Evolutionary conservation across 2,888 invertebrate genomes (phyloP), one percentile per base, ranked within the genome.

Genomic region (Parnassius mnemosyne): DNA sequence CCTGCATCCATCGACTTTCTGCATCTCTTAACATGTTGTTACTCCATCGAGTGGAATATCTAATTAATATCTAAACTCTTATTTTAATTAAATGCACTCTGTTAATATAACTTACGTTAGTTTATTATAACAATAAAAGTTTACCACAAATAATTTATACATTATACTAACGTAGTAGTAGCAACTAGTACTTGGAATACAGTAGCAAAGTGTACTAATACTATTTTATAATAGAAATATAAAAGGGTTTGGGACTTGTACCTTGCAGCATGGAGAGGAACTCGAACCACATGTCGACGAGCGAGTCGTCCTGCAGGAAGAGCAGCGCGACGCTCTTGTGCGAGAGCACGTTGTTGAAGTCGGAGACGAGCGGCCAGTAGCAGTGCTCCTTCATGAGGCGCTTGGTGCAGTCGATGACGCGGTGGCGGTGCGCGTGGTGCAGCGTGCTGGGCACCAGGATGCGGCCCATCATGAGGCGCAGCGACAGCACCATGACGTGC

Each of bases 311-410:
- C 58, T 95, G 94, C 86, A 99, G 93, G 80, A 99, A 98, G 78
- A 96, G 94, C 71, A 97, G 87, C 13, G 98, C 98, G 3, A 99
- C 97, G 13, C 96, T 96, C 76, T 95, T 94, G 80, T 99, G 99
- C 0, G 98, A 97, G 13, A 99, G 92, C 58, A 99, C 96, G 84
- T 99, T 99, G 80, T 98, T 98, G 72, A 99, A 94, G 89, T 99
- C 99, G 0, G 98, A 98, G 46, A 99, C 98, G 9, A 99, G 92
- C 1, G 99, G 98, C 99, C 99, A 99, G 84, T 98, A 99, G 87
- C 98, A 98, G 83, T 99, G 99, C 79, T 98, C 97, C 88, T 97
- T 98, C 97, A 99, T 98, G 25, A 98, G 96, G 65, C 96, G 93
- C 69, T 95, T 93, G 12, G 95, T 96, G 81, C 99, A 99, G 82